Evolutionary conservation across 2,113 vertebrate genomes (phyloP).

Genomic region (Nipponia nippon): DNA sequence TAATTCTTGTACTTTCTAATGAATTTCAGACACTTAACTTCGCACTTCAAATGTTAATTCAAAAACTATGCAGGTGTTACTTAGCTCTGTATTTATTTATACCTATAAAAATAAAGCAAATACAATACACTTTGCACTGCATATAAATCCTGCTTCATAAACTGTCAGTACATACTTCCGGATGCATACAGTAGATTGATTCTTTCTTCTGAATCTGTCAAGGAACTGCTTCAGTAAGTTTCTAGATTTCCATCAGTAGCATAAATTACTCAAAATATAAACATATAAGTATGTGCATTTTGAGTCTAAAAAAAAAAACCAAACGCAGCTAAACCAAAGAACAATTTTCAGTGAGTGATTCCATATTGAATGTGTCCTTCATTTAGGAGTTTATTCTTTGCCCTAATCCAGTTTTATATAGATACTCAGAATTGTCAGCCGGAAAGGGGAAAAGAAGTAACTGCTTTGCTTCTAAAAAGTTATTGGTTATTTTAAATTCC

Average conservation of each 20-base stretch:
- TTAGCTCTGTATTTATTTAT: not conserved
- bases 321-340: not conserved
- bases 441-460: not conserved
- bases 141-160: not conserved
- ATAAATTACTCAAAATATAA: not conserved
- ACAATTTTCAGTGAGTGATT: not conserved
- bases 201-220: not conserved
- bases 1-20: not conserved
- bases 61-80: not conserved
- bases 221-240: not conserved
- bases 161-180: not conserved
- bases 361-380: not conserved
- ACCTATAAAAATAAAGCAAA: not conserved
- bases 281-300: not conserved
- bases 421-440: not conserved
- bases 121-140: not conserved
- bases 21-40: not conserved
- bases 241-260: not conserved
- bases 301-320: not conserved
- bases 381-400: not conserved
- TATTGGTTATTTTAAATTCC: not conserved
- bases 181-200: not conserved
- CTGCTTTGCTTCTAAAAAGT: not conserved
- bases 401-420: not conserved
- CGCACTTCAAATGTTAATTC: not conserved